A percentile compares a stretch with the other conserved stretches of the same genome.
Conservation (phyloP, 1,140 invertebrate species). For the Lordiphosa stackelbergi region DNA sequence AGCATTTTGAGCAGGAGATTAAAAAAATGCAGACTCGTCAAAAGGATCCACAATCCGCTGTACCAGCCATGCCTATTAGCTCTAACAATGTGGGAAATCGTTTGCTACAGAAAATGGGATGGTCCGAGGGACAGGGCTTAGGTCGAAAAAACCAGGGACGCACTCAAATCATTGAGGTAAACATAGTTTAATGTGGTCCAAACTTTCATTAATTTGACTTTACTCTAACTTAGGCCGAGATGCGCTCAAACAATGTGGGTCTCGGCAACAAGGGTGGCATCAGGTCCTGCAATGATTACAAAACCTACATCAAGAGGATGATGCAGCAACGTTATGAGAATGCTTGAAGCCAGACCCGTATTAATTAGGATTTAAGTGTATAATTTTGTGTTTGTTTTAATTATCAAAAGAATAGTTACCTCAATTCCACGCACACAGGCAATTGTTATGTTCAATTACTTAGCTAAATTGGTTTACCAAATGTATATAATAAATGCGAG, state of each 20-base stretch:
- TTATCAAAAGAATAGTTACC: neutral
- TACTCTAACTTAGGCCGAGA: slow-evolving; percentile 48
- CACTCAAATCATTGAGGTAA: slow-evolving; percentile 92
- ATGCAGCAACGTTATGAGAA: slow-evolving; percentile 89
- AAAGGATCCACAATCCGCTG: slow-evolving; percentile 59
- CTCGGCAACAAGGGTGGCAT: slow-evolving; percentile 83
- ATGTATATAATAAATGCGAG: slow-evolving; percentile 7
- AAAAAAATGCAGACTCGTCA: slow-evolving; percentile 59
- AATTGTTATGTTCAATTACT: slow-evolving; percentile 2
- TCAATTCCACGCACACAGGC: slow-evolving; percentile 1
- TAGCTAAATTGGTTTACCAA: slow-evolving; percentile 4
- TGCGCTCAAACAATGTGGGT: slow-evolving; percentile 82
- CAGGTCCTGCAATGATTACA: slow-evolving; percentile 88
- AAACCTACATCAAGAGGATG: slow-evolving; percentile 93
- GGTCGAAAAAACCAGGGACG: slow-evolving; percentile 95
- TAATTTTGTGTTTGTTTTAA: neutral
- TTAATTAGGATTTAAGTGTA: neutral
- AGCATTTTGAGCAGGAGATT: slow-evolving; percentile 81
- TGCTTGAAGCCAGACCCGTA: slow-evolving; percentile 35
- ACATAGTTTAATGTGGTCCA: too few relatives aligned
- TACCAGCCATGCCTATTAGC: slow-evolving; percentile 82
- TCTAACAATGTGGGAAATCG: slow-evolving; percentile 94
- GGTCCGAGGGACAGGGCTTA: slow-evolving; percentile 96
- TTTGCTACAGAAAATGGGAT: slow-evolving; percentile 98
- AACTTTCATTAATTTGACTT: neutral